A percentile compares a stretch with the other conserved stretches of the same genome.
These are phyloP conservation scores for cat (Felis catus) DNA, from an alignment of 2,113 vertebrate genomes.

Conservation along the genomic window F.catus_Fca126_mat1.0 CM031412.1:212268001-212268500, in stretches of 20 bases:
- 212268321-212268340: not conserved
- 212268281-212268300: not conserved
- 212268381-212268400: not conserved
- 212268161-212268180: not conserved
- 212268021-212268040: not conserved
- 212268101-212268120: not conserved
- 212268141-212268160: not conserved
- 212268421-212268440: not conserved
- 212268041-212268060: not conserved
- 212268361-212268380: no score
- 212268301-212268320: not conserved
- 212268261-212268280: not conserved
- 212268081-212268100: not conserved
- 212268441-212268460: not conserved
- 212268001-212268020: not conserved
- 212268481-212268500: not conserved
- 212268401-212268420: not conserved
- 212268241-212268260: not conserved
- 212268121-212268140: not conserved
- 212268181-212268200: not conserved
- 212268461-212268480: not conserved
- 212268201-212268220: not conserved
- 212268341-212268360: not conserved
- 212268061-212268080: not conserved
- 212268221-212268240: no score